A percentile compares a stretch with the other conserved stretches of the same genome.
phyloP scores from a whole-genome alignment of 2,113 vertebrate genomes.

The Climacteris rufus region DNA sequence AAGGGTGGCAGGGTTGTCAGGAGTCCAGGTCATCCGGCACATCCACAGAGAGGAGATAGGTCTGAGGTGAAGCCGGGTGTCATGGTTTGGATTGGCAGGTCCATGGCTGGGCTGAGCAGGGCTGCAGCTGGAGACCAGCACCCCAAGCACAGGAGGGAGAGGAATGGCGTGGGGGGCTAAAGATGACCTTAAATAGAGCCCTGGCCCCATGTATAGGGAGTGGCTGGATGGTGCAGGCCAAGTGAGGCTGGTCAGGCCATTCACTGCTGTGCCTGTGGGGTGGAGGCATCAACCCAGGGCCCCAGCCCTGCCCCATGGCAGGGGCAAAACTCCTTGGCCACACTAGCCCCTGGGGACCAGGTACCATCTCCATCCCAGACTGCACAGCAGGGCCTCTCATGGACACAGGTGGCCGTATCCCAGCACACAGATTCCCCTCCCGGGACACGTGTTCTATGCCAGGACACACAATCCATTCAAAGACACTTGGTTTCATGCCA shows the following conservation, averaged over 20 bases:
- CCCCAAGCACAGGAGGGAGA: background rate
- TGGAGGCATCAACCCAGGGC: background rate
- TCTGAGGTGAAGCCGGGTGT: background rate
- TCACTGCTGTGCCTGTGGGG: background rate
- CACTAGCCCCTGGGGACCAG: background rate
- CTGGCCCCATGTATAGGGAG: too few relatives aligned
- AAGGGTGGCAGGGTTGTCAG: background rate
- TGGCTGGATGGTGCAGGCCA: background rate
- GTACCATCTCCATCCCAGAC: background rate
- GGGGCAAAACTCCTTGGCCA: background rate
- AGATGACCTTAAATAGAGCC: background rate
- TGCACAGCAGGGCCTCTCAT: background rate
- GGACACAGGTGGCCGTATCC: background rate
- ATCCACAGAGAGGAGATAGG: accelerated
- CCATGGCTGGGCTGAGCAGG: accelerated
- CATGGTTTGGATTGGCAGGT: accelerated
- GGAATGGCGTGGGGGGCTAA: accelerated
- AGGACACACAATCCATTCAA: accelerated
- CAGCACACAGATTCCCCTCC: background rate
- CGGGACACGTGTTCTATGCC: accelerated
- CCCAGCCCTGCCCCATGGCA: too few relatives aligned
- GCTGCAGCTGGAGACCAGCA: background rate
- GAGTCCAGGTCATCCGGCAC: accelerated
- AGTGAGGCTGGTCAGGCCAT: background rate
- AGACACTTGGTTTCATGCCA: accelerated